Evolutionary conservation across 2,888 invertebrate species (phyloP).

Genomic region (Apoderus coryli): DNA sequence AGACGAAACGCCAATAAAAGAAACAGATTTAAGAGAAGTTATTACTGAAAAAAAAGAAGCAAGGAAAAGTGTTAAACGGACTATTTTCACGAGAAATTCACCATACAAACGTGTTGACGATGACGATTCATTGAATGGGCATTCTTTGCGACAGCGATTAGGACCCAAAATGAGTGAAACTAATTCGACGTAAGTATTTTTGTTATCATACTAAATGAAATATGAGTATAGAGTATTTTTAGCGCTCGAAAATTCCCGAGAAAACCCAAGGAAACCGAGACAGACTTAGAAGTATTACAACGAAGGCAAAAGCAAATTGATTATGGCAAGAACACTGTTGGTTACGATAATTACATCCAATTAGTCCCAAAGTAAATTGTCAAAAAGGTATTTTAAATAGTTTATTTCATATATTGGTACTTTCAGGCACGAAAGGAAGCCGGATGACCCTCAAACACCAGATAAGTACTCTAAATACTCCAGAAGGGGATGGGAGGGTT

Average conservation of each 20-base stretch:
- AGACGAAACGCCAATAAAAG: slow-evolving; percentile 17
- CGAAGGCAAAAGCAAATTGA: slow-evolving; percentile 88
- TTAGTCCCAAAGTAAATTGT: slow-evolving; percentile 48
- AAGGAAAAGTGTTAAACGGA: slow-evolving; percentile 15
- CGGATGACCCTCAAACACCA: slow-evolving; percentile 77
- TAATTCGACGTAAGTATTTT: slow-evolving; percentile 8
- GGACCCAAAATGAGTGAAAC: too few relatives aligned
- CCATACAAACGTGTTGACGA: slow-evolving; percentile 6
- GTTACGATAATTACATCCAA: slow-evolving; percentile 62
- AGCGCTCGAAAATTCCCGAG: too few relatives aligned
- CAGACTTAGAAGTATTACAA: slow-evolving; percentile 51
- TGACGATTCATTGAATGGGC: too few relatives aligned
- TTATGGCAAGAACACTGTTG: slow-evolving; percentile 85
- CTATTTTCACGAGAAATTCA: slow-evolving; percentile 14
- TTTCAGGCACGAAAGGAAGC: slow-evolving; percentile 44
- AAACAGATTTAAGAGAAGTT: slow-evolving; percentile 8
- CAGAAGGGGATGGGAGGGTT: slow-evolving; percentile 82
- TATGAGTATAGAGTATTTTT: too few relatives aligned
- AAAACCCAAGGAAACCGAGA: slow-evolving; percentile 37
- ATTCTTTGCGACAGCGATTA: too few relatives aligned
- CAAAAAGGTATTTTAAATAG: not conserved
- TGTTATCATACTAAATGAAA: too few relatives aligned
- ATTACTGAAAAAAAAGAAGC: not conserved
- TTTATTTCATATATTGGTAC: not conserved
- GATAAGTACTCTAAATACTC: slow-evolving; percentile 79